These are phyloP conservation scores for Vultur gryphus DNA, from an alignment of 2,797 vertebrate genomes.

Conservation along the genomic window DNA sequence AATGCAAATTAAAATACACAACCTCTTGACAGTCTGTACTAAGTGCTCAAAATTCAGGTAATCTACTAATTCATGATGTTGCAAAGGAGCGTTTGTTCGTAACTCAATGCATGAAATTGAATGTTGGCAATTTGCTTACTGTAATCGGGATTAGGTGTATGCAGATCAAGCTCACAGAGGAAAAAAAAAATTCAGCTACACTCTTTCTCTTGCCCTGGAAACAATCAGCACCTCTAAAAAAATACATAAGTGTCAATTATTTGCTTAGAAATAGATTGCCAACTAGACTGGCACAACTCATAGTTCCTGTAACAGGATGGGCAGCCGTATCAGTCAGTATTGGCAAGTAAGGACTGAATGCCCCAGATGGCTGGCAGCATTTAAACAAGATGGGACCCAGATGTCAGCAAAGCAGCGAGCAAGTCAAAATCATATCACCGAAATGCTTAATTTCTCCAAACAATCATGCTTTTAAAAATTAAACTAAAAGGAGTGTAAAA, in stretches of 20 bases:
- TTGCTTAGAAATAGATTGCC: neutral
- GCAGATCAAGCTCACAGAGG: neutral
- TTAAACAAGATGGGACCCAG: slow-evolving; percentile 26
- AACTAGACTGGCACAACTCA: neutral
- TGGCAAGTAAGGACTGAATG: slow-evolving; percentile 28
- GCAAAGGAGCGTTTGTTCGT: neutral
- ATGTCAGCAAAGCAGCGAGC: neutral
- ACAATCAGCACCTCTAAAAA: neutral
- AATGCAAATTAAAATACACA: neutral
- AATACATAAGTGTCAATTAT: neutral
- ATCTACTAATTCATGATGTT: neutral
- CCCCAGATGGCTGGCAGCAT: slow-evolving; percentile 41
- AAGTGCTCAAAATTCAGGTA: neutral
- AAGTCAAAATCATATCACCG: neutral
- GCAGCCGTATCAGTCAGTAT: neutral
- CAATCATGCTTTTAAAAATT: neutral
- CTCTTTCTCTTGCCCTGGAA: neutral
- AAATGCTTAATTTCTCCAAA: neutral
- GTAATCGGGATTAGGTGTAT: accelerated
- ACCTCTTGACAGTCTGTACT: neutral
- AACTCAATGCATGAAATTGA: neutral
- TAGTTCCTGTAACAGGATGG: neutral
- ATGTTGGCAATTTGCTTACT: neutral
- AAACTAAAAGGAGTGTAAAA: neutral
- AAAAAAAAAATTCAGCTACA: neutral